These are phyloP conservation scores for Perca schrenkii DNA, from an alignment of 2,113 vertebrate species.

Conservation along the genomic window DNA sequence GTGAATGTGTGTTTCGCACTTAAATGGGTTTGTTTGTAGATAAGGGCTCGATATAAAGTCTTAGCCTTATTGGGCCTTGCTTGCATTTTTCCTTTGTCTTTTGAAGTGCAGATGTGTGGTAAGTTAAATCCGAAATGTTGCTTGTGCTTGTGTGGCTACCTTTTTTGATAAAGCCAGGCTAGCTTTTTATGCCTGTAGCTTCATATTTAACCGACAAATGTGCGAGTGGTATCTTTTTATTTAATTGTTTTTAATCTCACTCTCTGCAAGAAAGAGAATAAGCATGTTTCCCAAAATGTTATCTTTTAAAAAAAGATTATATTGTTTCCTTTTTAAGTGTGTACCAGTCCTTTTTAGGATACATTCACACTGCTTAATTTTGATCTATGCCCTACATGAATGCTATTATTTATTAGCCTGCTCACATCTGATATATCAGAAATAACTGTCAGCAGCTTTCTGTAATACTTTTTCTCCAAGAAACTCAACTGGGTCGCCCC, in stretches of 20 bases:
- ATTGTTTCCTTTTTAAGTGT: background rate
- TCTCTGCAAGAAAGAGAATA: background rate
- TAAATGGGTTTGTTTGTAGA: slow-evolving; percentile 51
- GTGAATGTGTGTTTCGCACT: slow-evolving; percentile 45
- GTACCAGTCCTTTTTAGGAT: background rate
- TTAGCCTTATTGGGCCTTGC: slow-evolving; percentile 9
- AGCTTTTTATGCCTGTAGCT: background rate
- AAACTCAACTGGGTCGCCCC: background rate
- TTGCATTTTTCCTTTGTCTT: slow-evolving; percentile 40
- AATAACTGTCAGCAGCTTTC: slow-evolving; percentile 5
- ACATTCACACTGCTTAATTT: background rate
- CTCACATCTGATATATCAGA: background rate
- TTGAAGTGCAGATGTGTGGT: slow-evolving; percentile 65
- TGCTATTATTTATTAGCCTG: background rate
- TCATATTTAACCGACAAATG: background rate
- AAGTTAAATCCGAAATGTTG: slow-evolving; percentile 60
- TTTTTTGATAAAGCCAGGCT: background rate
- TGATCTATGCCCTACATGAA: background rate
- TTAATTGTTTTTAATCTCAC: background rate
- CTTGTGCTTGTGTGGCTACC: slow-evolving; percentile 41
- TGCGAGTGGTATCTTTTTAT: background rate
- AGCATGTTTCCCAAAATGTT: background rate
- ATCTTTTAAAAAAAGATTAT: background rate
- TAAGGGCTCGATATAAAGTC: slow-evolving; percentile 25
- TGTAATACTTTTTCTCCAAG: slow-evolving; percentile 10